Conservation (phyloP, 2,888 invertebrate genomes). For the Sarcophaga caerulescens region DNA sequence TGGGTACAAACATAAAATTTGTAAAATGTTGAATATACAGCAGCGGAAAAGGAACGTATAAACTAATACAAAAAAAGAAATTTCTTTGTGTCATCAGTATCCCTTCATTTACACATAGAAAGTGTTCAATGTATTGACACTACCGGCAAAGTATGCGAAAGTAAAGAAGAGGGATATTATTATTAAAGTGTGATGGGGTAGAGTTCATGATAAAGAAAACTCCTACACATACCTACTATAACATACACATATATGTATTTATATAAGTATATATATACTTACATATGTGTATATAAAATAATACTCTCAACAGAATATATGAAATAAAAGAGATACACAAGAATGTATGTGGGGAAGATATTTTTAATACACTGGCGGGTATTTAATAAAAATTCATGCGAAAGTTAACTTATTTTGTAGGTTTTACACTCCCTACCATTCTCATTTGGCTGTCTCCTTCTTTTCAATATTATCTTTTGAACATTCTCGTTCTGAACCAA, state of each 20-base stretch:
- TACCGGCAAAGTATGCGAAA: conserved; percentile 17
- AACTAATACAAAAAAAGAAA: not conserved
- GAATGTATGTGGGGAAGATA: not conserved
- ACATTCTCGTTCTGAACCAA: conserved; percentile 10
- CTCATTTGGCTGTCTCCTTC: not conserved
- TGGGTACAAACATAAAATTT: conserved; percentile 6
- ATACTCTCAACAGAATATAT: no score
- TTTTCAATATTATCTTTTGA: not conserved
- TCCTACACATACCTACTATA: not conserved
- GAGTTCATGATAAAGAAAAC: not conserved
- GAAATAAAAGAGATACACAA: not conserved
- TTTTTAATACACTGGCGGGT: conserved; percentile 48
- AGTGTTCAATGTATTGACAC: not conserved
- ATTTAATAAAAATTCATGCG: conserved; percentile 54
- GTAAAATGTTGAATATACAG: not conserved
- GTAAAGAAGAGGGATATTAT: conserved; percentile 6
- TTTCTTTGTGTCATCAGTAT: not conserved
- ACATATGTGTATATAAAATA: not conserved
- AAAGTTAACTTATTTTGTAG: conserved; percentile 48
- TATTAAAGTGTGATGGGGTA: not conserved
- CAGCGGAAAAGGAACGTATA: not conserved
- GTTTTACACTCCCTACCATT: not conserved
- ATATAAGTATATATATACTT: not conserved
- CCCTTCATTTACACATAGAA: not conserved
- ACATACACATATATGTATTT: not conserved